Base-by-base conservation (phyloP, 2,797 vertebrate species). In the Eidolon dupreanum region DNA sequence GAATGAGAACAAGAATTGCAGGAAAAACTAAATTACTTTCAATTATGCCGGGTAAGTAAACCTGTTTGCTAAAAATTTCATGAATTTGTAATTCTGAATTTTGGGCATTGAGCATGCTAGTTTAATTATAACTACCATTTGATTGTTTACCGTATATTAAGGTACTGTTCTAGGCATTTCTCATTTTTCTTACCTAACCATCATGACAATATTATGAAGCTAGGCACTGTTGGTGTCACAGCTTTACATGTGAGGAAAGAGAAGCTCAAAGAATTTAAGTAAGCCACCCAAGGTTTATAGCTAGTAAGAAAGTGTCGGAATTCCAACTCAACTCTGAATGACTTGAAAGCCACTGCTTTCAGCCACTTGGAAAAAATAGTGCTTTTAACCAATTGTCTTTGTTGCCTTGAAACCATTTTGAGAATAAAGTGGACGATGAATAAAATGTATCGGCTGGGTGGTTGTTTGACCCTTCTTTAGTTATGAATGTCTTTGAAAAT, bases 1-100 rank as follows among this genome's bases (percentile, higher is more conserved):
- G 99, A 97, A 99, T 99, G 99, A 99, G 99, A 98, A 99, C 99
- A 55, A 99, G 99, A 98, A 99, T 99, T 74, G 99, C 99, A 75
- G 99, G 99, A 95, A 99, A 99, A 98, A 99, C 99, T 59, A 99
- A 99, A 97, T 98, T 99, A 94, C 98, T 99, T 96, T 99, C 99
- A 63, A 99, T 99, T 97, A 99, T 99, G 99, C 99, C 99, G 99
- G 99, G 99, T 99, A 10, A 98, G 97, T 96, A 20, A 96, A 24
- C 75, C 81, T 82, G 9, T 85, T 88, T 93, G 24, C 19, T 96
- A 53, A 86, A 94, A 88, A 68, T 36, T 28, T 51, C 26, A 78
- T 59, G 71, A 57, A 63, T 97, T 90, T 95, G 65, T 96, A 65
- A n/a, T 92, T 84, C 33, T 41, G 57, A 88, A 63, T 74, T 94